Conservation (phyloP, 2,888 invertebrate genomes). For the Cepaea hortensis region DNA sequence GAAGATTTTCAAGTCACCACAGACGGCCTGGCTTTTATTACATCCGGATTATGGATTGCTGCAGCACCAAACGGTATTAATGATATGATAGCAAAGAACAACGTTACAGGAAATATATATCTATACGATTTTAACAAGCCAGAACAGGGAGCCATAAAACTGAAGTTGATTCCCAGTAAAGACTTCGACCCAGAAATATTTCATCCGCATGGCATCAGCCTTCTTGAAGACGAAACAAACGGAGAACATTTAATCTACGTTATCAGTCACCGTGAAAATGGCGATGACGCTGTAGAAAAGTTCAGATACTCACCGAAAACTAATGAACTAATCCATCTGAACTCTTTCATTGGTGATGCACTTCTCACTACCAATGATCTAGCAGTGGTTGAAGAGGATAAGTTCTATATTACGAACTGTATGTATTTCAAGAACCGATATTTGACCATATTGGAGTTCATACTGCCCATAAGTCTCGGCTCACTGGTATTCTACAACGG, state of each 20-base stretch:
- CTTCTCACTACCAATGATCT: slow-evolving; percentile 24
- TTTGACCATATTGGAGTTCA: slow-evolving; percentile 7
- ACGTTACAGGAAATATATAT: slow-evolving; percentile 56
- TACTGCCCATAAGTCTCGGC: background rate
- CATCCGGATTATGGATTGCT: slow-evolving; percentile 51
- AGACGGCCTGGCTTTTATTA: slow-evolving; percentile 64
- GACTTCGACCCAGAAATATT: slow-evolving; percentile 52
- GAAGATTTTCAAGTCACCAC: slow-evolving; percentile 65
- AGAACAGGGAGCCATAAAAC: slow-evolving; percentile 54
- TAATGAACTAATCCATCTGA: slow-evolving; percentile 29
- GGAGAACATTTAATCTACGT: slow-evolving; percentile 37
- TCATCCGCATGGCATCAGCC: slow-evolving; percentile 56
- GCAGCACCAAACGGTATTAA: background rate
- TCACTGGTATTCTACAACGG: slow-evolving; percentile 27
- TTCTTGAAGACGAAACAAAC: slow-evolving; percentile 51
- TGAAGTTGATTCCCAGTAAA: slow-evolving; percentile 52
- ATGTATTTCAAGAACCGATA: background rate
- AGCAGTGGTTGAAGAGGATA: slow-evolving; percentile 24
- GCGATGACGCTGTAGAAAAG: slow-evolving; percentile 32
- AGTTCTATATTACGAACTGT: slow-evolving; percentile 48
- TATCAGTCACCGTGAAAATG: slow-evolving; percentile 8
- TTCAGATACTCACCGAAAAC: slow-evolving; percentile 30
- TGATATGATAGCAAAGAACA: slow-evolving; percentile 51
- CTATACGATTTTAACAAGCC: slow-evolving; percentile 59
- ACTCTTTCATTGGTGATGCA: slow-evolving; percentile 20